A percentile compares a stretch with the other conserved stretches of the same genome.
These are phyloP conservation scores for Drosophila diplacantha DNA, from an alignment of 2,888 invertebrate genomes.

Conservation along the genomic window DNA sequence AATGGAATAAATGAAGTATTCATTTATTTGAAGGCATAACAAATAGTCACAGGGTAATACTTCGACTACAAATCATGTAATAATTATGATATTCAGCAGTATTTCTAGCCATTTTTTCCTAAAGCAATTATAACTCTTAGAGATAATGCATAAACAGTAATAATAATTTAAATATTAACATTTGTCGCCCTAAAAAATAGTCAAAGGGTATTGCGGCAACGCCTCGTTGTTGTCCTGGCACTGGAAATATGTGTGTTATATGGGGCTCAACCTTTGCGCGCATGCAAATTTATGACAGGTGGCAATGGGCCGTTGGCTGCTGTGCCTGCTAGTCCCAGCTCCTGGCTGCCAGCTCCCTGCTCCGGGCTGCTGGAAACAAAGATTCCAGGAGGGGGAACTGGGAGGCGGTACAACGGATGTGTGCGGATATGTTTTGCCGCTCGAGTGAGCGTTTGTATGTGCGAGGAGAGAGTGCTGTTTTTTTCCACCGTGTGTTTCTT, in stretches of 20 bases:
- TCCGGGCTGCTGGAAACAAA: constrained; percentile 22
- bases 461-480: constrained; percentile 25
- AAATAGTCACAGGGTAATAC: too few relatives aligned
- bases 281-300: constrained; percentile 72
- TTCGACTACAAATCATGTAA: too few relatives aligned
- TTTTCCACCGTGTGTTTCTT: constrained; percentile 28
- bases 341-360: background rate
- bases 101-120: too few relatives aligned
- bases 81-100: too few relatives aligned
- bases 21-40: too few relatives aligned
- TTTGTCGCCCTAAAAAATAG: too few relatives aligned
- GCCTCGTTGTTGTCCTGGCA: background rate
- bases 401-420: constrained; percentile 60
- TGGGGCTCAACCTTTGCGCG: constrained; percentile 52
- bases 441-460: constrained; percentile 65
- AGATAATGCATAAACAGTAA: background rate
- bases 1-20: too few relatives aligned
- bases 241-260: constrained; percentile 16
- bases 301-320: constrained; percentile 58
- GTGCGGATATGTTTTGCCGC: constrained; percentile 72
- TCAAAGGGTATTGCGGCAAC: constrained; percentile 45
- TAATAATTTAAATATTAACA: background rate
- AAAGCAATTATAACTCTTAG: background rate
- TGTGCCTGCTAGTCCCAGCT: constrained; percentile 7
- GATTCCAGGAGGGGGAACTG: background rate